Conservation (phyloP, 1,140 invertebrate species). For the Cotesia typhae region DNA sequence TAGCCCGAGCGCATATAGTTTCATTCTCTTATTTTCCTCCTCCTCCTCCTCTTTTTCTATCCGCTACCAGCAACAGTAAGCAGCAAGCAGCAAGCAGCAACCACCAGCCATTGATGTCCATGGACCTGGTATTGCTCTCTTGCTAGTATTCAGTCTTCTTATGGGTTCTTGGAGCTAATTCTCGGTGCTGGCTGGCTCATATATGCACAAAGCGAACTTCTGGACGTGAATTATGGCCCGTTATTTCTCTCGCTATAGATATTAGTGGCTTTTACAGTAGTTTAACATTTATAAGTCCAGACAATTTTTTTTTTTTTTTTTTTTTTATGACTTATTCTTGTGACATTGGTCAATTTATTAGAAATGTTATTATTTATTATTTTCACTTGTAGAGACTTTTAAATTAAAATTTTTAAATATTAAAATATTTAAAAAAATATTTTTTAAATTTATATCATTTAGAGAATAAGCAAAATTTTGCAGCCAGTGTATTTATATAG, state of each 20-base stretch:
- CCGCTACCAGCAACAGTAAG: neutral
- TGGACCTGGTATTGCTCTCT: neutral
- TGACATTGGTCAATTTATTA: neutral
- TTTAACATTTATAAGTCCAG: conserved; percentile 21
- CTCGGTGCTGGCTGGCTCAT: conserved; percentile 3
- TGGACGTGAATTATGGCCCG: conserved; percentile 49
- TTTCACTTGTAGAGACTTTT: too few relatives aligned
- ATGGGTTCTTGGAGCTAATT: neutral
- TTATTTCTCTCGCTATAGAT: conserved; percentile 35
- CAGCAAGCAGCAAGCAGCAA: too few relatives aligned
- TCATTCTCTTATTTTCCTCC: conserved; percentile 24
- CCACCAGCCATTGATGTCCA: too few relatives aligned
- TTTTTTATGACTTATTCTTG: neutral
- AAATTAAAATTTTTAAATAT: too few relatives aligned
- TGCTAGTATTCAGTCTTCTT: conserved; percentile 3
- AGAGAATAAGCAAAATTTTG: too few relatives aligned
- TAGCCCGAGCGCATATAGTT: conserved; percentile 1
- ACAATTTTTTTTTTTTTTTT: conserved; percentile 1
- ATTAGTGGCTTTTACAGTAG: conserved; percentile 23
- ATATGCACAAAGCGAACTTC: conserved; percentile 9
- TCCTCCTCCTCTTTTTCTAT: conserved; percentile 24
- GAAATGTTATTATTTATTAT: too few relatives aligned
- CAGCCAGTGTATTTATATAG: too few relatives aligned
- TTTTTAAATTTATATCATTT: too few relatives aligned
- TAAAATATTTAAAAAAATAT: too few relatives aligned